These are phyloP conservation scores for Stenopsyche tienmushanensis DNA, from an alignment of 1,140 invertebrate species.

Conservation along the genomic window DNA sequence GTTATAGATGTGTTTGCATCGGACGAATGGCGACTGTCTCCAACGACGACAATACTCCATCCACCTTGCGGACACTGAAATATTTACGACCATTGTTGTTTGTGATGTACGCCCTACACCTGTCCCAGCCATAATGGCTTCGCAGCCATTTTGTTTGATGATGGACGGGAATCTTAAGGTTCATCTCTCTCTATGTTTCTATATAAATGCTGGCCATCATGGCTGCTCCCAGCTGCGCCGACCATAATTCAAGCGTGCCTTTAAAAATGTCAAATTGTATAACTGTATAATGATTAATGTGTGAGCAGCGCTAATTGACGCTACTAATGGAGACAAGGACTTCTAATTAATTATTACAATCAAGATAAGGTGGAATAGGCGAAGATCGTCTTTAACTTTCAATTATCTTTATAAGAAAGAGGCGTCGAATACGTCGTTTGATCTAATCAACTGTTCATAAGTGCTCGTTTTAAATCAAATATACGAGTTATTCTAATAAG, in stretches of 20 bases:
- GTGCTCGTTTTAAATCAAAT: too few relatives aligned
- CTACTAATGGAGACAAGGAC: neutral
- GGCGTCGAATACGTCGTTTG: too few relatives aligned
- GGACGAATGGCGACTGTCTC: neutral
- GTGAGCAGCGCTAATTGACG: conserved; percentile 7
- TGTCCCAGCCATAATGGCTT: too few relatives aligned
- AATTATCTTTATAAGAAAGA: too few relatives aligned
- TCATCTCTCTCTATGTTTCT: neutral
- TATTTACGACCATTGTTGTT: neutral
- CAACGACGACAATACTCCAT: conserved; percentile 1
- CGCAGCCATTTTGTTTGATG: too few relatives aligned
- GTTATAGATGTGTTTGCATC: neutral
- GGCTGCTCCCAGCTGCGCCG: neutral
- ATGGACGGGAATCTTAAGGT: neutral
- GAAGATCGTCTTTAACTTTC: too few relatives aligned
- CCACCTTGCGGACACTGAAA: conserved; percentile 15
- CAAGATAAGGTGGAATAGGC: too few relatives aligned
- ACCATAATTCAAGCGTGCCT: conserved; percentile 4
- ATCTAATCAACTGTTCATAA: too few relatives aligned
- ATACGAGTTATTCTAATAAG: too few relatives aligned
- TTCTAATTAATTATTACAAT: conserved; percentile 1
- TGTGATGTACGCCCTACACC: neutral
- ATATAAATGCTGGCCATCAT: neutral
- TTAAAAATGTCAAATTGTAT: conserved; percentile 10
- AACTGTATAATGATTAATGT: conserved; percentile 10